Conservation (phyloP, 2,113 vertebrate species). For the Oreochromis tanganicae region DNA sequence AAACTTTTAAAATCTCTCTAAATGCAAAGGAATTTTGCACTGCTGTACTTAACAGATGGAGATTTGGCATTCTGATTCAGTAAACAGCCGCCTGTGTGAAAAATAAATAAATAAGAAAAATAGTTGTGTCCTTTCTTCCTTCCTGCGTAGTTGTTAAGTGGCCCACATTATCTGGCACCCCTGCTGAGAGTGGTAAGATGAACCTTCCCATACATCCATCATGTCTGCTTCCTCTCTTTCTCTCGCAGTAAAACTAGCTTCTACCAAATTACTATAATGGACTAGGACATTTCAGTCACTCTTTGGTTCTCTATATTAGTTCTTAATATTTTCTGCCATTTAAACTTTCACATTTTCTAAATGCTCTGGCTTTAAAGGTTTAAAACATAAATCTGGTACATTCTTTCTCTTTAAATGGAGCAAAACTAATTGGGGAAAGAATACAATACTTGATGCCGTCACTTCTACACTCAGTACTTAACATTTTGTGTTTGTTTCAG, state of each 20-base stretch:
- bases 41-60: constrained; percentile 10
- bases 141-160: constrained; percentile 32
- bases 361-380: neutral
- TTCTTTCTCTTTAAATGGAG: neutral
- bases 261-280: neutral
- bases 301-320: neutral
- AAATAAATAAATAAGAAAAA: neutral
- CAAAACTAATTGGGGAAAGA: neutral
- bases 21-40: constrained; percentile 7
- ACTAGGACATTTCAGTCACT: neutral
- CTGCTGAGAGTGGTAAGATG: constrained; percentile 31
- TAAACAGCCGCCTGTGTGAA: neutral
- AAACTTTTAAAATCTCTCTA: neutral
- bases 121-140: neutral
- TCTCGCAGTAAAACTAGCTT: neutral
- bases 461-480: neutral
- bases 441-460: neutral
- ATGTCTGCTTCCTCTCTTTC: neutral
- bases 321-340: neutral
- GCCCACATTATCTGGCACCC: constrained; percentile 27
- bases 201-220: constrained; percentile 20
- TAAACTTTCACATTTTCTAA: neutral
- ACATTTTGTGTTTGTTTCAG: neutral
- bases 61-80: neutral
- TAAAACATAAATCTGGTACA: neutral